Base-by-base conservation (phyloP, 2,113 vertebrate species). In the Callopanchax toddi region DNA sequence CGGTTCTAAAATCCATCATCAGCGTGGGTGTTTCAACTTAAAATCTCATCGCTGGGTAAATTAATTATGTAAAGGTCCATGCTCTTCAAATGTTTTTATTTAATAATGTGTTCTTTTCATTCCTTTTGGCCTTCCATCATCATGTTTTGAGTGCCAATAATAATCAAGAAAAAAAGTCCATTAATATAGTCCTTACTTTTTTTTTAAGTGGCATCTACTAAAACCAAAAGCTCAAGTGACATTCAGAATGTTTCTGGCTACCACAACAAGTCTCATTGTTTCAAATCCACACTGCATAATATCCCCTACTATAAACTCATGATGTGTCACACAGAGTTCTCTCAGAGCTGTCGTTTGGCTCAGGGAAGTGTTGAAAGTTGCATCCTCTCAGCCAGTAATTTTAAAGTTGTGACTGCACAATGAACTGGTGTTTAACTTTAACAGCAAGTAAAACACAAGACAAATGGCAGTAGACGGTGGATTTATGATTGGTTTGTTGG, bases 1-100 rank as follows among this genome's bases (percentile, higher is more conserved):
- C 48, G 54, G 3, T 40, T 45, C 29, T 12, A 59, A 65, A 54
- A 48, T 34, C 46, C 39, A 13, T 60, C 50, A 54, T 46, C 44
- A 48, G 16, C 13, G 74, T 74, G 71, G 62, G 50, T 15, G 54
- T 59, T 68, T 40, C 18, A 13, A 55, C 21, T 64, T 52, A 65
- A 67, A 64, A 49, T 61, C 36, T 55, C 53, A 48, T 68, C 6
- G 26, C 20, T 2, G 26, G 62, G 40, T 51, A 63, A 72, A 72
- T 64, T 23, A 51, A 78, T 70, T 60, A 76, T 21, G n/a, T 11
- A 34, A 34, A 45, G 58, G 3, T 16, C 5, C 22, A 3, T 17
- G 6, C 12, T 53, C 18, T 6, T 52, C n/a, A n/a, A n/a, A n/a
- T n/a, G n/a, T 49, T 17, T 50, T 16, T 17, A n/a, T 44, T 42